A percentile compares a stretch with the other conserved stretches of the same genome.
These are phyloP conservation scores for Dreissena polymorpha DNA, from an alignment of 1,140 invertebrate genomes.

Conservation along the genomic window DNA sequence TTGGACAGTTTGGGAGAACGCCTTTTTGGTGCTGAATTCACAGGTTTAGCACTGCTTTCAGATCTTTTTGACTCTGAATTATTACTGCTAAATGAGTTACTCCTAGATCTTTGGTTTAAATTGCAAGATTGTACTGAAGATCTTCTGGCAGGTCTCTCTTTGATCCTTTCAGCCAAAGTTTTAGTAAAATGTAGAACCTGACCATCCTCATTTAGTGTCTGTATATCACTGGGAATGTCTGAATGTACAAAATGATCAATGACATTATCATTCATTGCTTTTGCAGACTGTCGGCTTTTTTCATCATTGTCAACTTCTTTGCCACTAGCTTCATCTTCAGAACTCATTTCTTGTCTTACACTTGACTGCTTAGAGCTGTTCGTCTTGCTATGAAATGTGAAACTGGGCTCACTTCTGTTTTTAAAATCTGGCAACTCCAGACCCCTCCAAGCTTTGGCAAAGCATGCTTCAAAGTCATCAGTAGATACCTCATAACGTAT, in stretches of 20 bases:
- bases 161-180: slow-evolving; percentile 44
- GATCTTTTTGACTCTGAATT: not conserved
- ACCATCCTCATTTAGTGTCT: not conserved
- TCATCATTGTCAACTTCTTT: not conserved
- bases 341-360: too few species aligned
- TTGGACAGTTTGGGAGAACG: not conserved
- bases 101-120: slow-evolving; percentile 28
- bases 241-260: slow-evolving; percentile 1
- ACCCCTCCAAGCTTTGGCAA: slow-evolving; percentile 15
- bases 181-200: slow-evolving; percentile 16
- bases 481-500: not conserved
- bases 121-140: slow-evolving; percentile 27
- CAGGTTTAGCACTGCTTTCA: too few species aligned
- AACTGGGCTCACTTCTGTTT: not conserved
- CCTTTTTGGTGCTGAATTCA: too few species aligned
- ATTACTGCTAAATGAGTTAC: slow-evolving; percentile 35
- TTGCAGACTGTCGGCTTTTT: not conserved
- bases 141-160: slow-evolving; percentile 26
- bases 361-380: too few species aligned
- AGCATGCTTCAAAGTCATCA: slow-evolving; percentile 46
- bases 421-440: slow-evolving; percentile 7
- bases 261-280: slow-evolving; percentile 2
- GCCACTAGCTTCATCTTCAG: not conserved
- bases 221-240: slow-evolving; percentile 34
- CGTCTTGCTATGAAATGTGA: too few species aligned